phyloP scores from a whole-genome alignment of 2,888 invertebrate species.

The Rotaria socialis region DNA sequence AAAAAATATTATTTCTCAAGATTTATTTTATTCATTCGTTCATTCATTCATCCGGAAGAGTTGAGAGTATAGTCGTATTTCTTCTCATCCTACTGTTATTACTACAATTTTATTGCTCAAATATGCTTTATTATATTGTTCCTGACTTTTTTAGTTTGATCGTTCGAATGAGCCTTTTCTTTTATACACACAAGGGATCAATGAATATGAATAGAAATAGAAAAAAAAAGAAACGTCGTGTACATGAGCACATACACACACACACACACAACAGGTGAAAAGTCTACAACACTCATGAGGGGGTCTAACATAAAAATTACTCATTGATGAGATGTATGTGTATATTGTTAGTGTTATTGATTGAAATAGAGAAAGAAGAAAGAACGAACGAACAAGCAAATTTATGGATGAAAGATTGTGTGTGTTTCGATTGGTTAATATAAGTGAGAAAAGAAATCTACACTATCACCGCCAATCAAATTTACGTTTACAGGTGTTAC shows the following conservation, averaged over 20 bases:
- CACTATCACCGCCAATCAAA: constrained; percentile 1
- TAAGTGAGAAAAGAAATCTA: constrained; percentile 22
- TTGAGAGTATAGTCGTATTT: background rate
- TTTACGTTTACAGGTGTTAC: constrained; percentile 20
- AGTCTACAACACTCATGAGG: background rate
- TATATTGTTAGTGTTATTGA: constrained; percentile 17
- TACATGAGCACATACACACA: background rate
- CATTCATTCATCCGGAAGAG: background rate
- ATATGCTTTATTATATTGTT: background rate
- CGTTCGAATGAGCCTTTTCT: background rate
- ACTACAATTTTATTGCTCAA: constrained; percentile 9
- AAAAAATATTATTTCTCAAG: background rate
- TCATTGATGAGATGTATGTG: constrained; percentile 5
- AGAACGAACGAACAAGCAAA: background rate
- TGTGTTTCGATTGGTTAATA: constrained; percentile 8
- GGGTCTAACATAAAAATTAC: constrained; percentile 6
- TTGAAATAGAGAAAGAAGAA: constrained; percentile 11
- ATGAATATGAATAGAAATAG: constrained; percentile 21
- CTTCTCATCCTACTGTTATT: constrained; percentile 15
- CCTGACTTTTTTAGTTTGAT: constrained; percentile 1
- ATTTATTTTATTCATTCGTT: constrained; percentile 7
- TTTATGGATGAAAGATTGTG: background rate
- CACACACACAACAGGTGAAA: background rate
- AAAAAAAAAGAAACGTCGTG: background rate
- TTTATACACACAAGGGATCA: constrained; percentile 17